These are phyloP conservation scores for Rhinoraja longicauda DNA, from an alignment of 2,797 vertebrate genomes.

Conservation along the genomic window DNA sequence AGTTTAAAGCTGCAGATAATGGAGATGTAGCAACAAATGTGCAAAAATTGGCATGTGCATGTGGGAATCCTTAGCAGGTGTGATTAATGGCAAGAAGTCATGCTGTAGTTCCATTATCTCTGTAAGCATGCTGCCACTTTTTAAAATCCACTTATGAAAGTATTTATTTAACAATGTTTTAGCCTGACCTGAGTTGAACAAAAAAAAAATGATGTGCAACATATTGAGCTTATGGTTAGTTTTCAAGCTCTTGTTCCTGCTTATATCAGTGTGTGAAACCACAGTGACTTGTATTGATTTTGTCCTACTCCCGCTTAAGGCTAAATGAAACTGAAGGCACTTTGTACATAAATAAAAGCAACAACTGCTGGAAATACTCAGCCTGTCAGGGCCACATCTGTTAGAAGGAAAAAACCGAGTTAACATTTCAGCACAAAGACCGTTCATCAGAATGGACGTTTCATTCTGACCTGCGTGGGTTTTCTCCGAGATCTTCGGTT, in stretches of 20 bases:
- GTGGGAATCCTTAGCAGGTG: neutral
- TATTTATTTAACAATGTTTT: neutral
- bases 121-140: neutral
- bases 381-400: too few relatives aligned
- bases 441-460: too few relatives aligned
- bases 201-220: neutral
- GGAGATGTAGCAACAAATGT: neutral
- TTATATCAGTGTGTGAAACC: neutral
- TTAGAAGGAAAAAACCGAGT: too few relatives aligned
- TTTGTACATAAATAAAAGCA: neutral
- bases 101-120: neutral
- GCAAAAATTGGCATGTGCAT: neutral
- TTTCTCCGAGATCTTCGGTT: too few relatives aligned
- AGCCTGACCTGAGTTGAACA: neutral
- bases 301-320: neutral
- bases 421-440: too few relatives aligned
- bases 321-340: neutral
- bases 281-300: neutral
- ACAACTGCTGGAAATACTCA: neutral
- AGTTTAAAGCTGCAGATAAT: neutral
- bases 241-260: neutral
- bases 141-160: neutral
- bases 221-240: neutral
- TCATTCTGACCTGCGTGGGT: too few relatives aligned
- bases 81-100: neutral